Base-by-base conservation (phyloP, 1,140 invertebrate species). In the Mycetomoellerius zeteki region DNA sequence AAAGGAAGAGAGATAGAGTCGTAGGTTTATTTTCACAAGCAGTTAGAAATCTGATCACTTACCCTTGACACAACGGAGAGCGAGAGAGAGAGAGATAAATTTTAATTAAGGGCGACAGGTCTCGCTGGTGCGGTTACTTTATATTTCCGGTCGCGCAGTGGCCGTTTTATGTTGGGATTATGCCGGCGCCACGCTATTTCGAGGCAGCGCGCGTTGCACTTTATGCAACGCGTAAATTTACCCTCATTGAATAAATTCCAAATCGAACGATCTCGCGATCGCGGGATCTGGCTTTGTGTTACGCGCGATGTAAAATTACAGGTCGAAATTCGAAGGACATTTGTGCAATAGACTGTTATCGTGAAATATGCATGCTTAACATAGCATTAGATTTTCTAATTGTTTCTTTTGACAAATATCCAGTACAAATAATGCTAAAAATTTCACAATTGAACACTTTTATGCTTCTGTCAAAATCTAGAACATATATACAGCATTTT, bases 41-140 rank as follows among this genome's bases (percentile, higher is more conserved):
- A 56, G 52, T 73, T 73, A 62, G 43, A 50, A 84, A 60, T 73
- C 37, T 30, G 12, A 37, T 27, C 37, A 21, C 19, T 7, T 62
- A 14, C 7, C 43, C 24, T 62, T 88, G 65, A 60, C 52, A 77
- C 65, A 50, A 24, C 56, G 47, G 50, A 67, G 71, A 77, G 78
- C n/a, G 43, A 71, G 37, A 30, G 58, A 27, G 60, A 88, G 71
- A 90, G 54, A 88, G 71, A 90, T 90, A 90, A 90, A 90, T 90
- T 88, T 81, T 82, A 90, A 90, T 90, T 90, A 90, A 90, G 58
- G 85, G 52, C 82, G 89, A 90, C 89, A 88, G 76, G 78, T 27
- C 43, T 77, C 75, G 54, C 69, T 62, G 50, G 60, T 64, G 56
- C 56, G 71, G 69, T 62, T 85, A 87, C 64, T 91, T 91, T 90